Base-by-base conservation (phyloP, 1,140 invertebrate genomes). In the Sitobion miscanthi region DNA sequence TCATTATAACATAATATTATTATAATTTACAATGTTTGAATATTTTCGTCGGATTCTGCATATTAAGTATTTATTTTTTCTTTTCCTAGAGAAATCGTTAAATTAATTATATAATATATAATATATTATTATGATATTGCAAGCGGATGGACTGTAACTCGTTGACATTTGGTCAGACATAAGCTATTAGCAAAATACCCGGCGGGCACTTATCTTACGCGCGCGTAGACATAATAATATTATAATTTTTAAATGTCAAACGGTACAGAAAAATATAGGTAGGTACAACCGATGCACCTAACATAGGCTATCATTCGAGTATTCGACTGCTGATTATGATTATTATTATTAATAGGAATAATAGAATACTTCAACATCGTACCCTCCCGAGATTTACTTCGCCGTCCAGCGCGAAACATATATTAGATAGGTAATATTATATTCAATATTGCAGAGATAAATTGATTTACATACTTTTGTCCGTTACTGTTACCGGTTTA, bases 11-110 rank as follows among this genome's bases (percentile, higher is more conserved):
- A 69, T n/a, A 62, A 30, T 11, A 62, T 3, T n/a, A 62, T 69
- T 54, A 54, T 54, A 54, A 54, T 23, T 54, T 52, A 52, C 14
- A 21, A 54, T 6, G 52, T 54, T 25, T 57, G 7, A 57, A 57
- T 23, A 57, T 57, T 23, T 57, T 25, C 6, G 57, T 25, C 23
- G 25, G 57, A 7, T 57, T 25, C 57, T 57, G 57, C 57, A 62
- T 14, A 42, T 42, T 42, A 62, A n/a, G 57, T 8, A 35, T 77
- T n/a, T n/a, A 9, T 62, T 77, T 69, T 35, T 77, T n/a, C 11
- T 83, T 82, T 83, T 83, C 35, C 77, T 38, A 83, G 77, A 83
- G 77, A 83, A 83, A 83, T 83, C 35, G 20, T 83, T 82, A 35
- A 82, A 17, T 82, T 6, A 83, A 83, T 38, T 83, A 20, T 35